A percentile compares a stretch with the other conserved stretches of the same genome.
Evolutionary conservation across 2,113 vertebrate genomes (phyloP).

Genomic region (Chaetops frenatus): DNA sequence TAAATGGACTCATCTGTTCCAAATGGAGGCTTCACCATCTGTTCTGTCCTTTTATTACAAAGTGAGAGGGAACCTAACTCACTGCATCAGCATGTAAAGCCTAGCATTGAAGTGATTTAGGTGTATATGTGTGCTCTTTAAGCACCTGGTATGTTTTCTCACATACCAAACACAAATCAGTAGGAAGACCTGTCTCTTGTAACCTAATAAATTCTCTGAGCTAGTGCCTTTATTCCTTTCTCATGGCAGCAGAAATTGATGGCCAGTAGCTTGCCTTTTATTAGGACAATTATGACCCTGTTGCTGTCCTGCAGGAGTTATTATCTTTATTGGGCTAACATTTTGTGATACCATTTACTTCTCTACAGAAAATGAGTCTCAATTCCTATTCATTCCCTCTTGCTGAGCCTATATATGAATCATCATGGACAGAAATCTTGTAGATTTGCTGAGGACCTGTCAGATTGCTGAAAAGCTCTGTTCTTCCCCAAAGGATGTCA

Average conservation of each 20-base stretch:
- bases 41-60: constrained; percentile 43
- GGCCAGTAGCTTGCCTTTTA: constrained; percentile 49
- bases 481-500: background rate
- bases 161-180: constrained; percentile 50
- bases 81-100: background rate
- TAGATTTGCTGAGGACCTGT: background rate
- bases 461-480: background rate
- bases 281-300: constrained; percentile 33
- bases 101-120: background rate
- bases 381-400: background rate
- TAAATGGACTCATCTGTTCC: constrained; percentile 28
- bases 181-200: background rate
- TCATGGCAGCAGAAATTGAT: constrained; percentile 20
- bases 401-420: background rate
- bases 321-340: background rate
- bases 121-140: background rate
- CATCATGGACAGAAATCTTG: background rate
- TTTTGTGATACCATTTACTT: constrained; percentile 1
- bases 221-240: background rate
- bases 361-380: background rate
- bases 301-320: constrained; percentile 18
- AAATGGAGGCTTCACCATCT: constrained; percentile 44
- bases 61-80: background rate
- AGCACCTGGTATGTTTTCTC: constrained; percentile 36
- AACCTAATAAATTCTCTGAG: constrained; percentile 10